A percentile compares a stretch with the other conserved stretches of the same genome.
Evolutionary conservation across 2,888 invertebrate species (phyloP).

Genomic region (Julus scandinavius): DNA sequence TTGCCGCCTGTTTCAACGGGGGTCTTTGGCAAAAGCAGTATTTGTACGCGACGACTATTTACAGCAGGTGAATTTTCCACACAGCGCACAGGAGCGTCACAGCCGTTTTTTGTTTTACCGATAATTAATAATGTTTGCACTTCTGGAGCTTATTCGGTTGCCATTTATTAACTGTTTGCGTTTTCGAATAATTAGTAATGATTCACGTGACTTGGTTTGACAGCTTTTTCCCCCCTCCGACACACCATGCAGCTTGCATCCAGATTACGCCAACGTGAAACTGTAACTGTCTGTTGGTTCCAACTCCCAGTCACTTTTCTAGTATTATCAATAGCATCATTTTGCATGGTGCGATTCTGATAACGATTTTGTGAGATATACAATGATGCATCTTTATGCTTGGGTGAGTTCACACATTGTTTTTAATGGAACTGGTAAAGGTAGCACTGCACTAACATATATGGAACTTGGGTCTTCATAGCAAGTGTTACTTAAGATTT

Average conservation of each 20-base stretch:
- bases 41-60: neutral
- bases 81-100: neutral
- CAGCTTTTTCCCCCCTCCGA: neutral
- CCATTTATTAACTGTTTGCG: neutral
- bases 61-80: neutral
- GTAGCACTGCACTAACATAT: too few species aligned
- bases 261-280: neutral
- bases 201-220: neutral
- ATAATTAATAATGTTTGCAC: conserved; percentile 11
- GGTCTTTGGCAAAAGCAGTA: neutral
- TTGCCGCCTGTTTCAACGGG: neutral
- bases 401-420: neutral
- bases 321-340: too few species aligned
- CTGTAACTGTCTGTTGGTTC: neutral
- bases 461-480: too few species aligned
- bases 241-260: neutral
- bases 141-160: neutral
- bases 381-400: neutral
- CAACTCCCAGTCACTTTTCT: too few species aligned
- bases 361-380: neutral
- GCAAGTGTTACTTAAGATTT: too few species aligned
- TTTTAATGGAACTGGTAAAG: neutral
- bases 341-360: neutral
- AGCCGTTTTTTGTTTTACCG: neutral
- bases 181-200: conserved; percentile 13